phyloP scores from a whole-genome alignment of 2,888 invertebrate genomes.

The Mycalesis mineus region DNA sequence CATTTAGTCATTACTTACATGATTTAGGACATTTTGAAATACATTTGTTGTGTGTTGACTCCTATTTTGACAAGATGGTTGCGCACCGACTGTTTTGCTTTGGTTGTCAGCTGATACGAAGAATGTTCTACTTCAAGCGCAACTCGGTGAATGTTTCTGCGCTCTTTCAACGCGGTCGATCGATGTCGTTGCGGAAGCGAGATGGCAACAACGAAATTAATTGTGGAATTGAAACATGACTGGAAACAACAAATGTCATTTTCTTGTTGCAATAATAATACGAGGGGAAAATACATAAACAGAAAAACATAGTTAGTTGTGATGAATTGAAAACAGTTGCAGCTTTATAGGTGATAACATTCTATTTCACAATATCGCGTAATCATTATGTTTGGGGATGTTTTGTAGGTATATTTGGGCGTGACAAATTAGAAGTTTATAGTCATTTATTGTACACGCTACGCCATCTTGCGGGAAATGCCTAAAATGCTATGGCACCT shows the following conservation, averaged over 20 bases:
- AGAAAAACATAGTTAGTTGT: constrained; percentile 40
- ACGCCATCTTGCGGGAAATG: constrained; percentile 51
- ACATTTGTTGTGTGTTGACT: constrained; percentile 75
- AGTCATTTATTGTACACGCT: constrained; percentile 15
- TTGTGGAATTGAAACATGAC: constrained; percentile 44
- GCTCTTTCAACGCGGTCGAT: constrained; percentile 41
- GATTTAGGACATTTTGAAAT: constrained; percentile 75
- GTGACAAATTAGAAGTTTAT: constrained; percentile 50
- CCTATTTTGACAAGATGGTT: constrained; percentile 79
- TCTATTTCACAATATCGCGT: constrained; percentile 68
- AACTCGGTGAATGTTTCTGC: constrained; percentile 32
- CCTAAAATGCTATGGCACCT: constrained; percentile 1
- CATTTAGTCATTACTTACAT: constrained; percentile 66
- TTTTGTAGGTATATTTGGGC: constrained; percentile 53
- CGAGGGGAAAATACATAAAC: constrained; percentile 55
- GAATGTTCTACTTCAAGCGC: constrained; percentile 57
- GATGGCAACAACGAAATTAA: constrained; percentile 46
- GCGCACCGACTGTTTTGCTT: constrained; percentile 80
- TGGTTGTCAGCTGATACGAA: constrained; percentile 79
- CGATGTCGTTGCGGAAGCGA: constrained; percentile 36
- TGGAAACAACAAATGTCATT: constrained; percentile 65
- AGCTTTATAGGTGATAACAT: constrained; percentile 43
- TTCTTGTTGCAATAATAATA: constrained; percentile 68
- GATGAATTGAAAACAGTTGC: constrained; percentile 64
- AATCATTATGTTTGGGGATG: constrained; percentile 39